Percentiles rank a stretch among this genome's conserved stretches.
phyloP scores from a whole-genome alignment of 1,140 invertebrate genomes.

The Halesus radiatus region DNA sequence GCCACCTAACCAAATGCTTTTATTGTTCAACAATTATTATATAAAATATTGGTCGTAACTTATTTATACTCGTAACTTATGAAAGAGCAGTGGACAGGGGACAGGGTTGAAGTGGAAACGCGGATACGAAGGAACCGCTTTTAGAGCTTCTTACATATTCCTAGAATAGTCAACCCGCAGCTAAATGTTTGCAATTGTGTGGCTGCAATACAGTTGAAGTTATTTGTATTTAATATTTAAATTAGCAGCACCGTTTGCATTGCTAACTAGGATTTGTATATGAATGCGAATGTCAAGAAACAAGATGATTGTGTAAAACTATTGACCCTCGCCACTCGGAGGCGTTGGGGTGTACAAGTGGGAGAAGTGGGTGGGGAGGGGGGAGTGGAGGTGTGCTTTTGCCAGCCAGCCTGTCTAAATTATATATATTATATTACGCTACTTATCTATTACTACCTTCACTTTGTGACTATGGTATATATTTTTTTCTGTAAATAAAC shows the following conservation, averaged over 20 bases:
- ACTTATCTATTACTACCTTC: conserved; percentile 53
- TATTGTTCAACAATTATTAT: conserved; percentile 15
- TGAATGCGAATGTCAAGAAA: not conserved
- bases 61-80: not conserved
- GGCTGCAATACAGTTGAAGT: conserved; percentile 31
- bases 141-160: conserved; percentile 40
- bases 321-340: not conserved
- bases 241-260: conserved; percentile 52
- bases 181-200: conserved; percentile 29
- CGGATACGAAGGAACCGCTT: not conserved
- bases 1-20: conserved; percentile 24
- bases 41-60: conserved; percentile 11
- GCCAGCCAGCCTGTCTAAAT: conserved; percentile 47
- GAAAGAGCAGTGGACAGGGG: not conserved
- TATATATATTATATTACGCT: conserved; percentile 49
- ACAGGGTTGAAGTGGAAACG: not conserved
- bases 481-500: conserved; percentile 58
- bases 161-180: conserved; percentile 44
- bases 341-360: not conserved
- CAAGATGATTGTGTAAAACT: not conserved
- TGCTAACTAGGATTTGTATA: conserved; percentile 52
- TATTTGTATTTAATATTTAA: conserved; percentile 48
- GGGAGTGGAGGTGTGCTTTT: conserved; percentile 37
- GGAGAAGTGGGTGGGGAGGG: not conserved
- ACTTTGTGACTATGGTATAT: conserved; percentile 55